phyloP scores from a whole-genome alignment of 2,113 vertebrate species.

The Sphyrna mokarran region DNA sequence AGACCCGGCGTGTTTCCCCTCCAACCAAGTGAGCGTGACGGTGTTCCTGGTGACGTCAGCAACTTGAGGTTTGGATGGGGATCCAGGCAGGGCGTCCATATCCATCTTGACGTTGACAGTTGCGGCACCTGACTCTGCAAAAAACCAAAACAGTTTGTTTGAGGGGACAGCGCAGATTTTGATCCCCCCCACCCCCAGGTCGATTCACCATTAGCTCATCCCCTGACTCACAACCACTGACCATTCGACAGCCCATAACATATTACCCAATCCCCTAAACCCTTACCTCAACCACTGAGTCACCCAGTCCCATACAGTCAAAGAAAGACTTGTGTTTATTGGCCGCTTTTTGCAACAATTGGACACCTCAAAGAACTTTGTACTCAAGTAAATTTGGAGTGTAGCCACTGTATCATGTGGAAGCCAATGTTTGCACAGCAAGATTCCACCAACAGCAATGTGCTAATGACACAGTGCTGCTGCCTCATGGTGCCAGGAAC shows the following conservation, averaged over 20 bases:
- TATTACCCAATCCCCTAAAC: no score
- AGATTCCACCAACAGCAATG: no score
- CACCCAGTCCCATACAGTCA: not conserved
- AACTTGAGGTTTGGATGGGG: slow-evolving; percentile 93
- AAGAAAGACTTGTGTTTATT: not conserved
- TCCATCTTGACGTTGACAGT: slow-evolving; percentile 74
- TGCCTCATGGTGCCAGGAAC: no score
- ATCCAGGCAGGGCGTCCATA: slow-evolving; percentile 81
- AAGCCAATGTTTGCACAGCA: no score
- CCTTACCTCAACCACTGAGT: not conserved
- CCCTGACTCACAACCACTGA: not conserved
- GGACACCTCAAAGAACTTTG: not conserved
- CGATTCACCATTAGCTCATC: not conserved
- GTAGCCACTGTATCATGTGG: no score
- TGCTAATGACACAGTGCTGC: no score
- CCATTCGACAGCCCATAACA: not conserved
- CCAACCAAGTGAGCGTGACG: slow-evolving; percentile 92
- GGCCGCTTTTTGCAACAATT: not conserved
- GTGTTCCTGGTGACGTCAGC: slow-evolving; percentile 95
- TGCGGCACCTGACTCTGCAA: slow-evolving; percentile 72
- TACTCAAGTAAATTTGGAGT: not conserved
- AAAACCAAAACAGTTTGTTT: slow-evolving; percentile 38
- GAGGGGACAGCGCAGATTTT: slow-evolving; percentile 23
- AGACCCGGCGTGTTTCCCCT: slow-evolving; percentile 64
- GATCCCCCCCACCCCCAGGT: not conserved